Base-by-base conservation (phyloP, 2,113 vertebrate species). In the Malurus alboscapulatus region DNA sequence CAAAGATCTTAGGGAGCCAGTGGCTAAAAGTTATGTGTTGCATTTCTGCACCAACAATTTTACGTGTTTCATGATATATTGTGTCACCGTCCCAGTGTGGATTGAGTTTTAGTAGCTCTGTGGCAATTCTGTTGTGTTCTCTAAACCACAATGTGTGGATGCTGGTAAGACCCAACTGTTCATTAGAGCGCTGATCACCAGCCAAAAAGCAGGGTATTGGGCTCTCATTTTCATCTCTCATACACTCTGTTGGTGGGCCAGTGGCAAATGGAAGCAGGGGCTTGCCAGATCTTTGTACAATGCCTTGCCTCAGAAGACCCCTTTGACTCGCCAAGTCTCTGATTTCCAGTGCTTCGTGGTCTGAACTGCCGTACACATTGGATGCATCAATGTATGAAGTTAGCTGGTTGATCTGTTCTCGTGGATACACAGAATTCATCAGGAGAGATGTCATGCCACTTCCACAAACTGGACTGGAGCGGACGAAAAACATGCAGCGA, bases 1-100 rank as follows among this genome's bases (percentile, higher is more conserved):
- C 99, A 59, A 99, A 97, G 92, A 99, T 98, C 98, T 99, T 99
- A 63, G 99, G 99, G 55, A 99, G 96, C 99, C 99, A 99, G 90
- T 99, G 99, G 86, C 75, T 98, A 97, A 99, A 99, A 89, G 99
- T 99, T 97, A 99, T 99, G 94, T 99, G 99, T 94, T 99, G 99
- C 98, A 99, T 98, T 97, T 99, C 98, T 18, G 99, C 99, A 24
- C 99, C 99, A 48, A 99, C 98, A 38, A 99, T 98, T 97, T 99
- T 99, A 27, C 99, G 97, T n/a, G 99, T 98, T 96, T 99, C 99
- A 0, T 99, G 98, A 97, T 99, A 99, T 93, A 99, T 98, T 86
- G 99, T 99, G 97, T 99, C 99, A 5, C 99, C 99, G 7, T 99
- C 99, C 99, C 99, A 99, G 94, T 99, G 99, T 4, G 99, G 99